phyloP scores from a whole-genome alignment of 2,888 invertebrate genomes.

The Nomada goodeniana region DNA sequence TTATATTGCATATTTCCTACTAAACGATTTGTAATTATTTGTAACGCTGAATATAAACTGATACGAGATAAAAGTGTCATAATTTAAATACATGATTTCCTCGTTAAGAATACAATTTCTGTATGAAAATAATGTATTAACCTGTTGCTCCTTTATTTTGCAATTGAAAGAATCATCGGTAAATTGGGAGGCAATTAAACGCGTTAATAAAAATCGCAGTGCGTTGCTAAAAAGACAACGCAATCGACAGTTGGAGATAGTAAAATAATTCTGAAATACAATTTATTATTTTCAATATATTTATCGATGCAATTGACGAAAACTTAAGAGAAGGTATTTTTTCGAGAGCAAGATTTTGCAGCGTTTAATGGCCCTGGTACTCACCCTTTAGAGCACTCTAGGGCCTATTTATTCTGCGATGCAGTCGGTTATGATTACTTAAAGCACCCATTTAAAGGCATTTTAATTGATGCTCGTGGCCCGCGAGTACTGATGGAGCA shows the following conservation, averaged over 20 bases:
- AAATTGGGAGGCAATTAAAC: too few relatives aligned
- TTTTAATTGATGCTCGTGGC: constrained; percentile 38
- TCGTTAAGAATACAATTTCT: too few relatives aligned
- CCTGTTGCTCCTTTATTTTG: too few relatives aligned
- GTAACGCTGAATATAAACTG: too few relatives aligned
- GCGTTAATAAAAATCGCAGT: not conserved
- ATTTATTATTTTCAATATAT: not conserved
- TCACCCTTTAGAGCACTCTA: constrained; percentile 12
- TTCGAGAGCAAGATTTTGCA: not conserved
- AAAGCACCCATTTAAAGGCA: constrained; percentile 38
- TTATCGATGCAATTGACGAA: constrained; percentile 24
- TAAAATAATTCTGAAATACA: not conserved
- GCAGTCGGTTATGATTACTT: constrained; percentile 42
- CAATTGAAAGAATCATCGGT: too few relatives aligned
- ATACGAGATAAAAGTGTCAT: too few relatives aligned
- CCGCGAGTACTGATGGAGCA: constrained; percentile 17
- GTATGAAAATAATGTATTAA: too few relatives aligned
- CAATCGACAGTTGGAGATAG: not conserved
- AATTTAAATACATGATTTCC: too few relatives aligned
- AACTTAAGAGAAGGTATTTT: not conserved
- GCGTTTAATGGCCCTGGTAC: not conserved
- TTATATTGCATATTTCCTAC: not conserved
- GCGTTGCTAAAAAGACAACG: not conserved
- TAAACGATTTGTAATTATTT: too few relatives aligned
- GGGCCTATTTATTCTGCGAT: constrained; percentile 30